Evolutionary conservation across 2,888 invertebrate genomes (phyloP), one percentile per base, ranked within the genome.

Genomic region (Leptinotarsa haldemani): DNA sequence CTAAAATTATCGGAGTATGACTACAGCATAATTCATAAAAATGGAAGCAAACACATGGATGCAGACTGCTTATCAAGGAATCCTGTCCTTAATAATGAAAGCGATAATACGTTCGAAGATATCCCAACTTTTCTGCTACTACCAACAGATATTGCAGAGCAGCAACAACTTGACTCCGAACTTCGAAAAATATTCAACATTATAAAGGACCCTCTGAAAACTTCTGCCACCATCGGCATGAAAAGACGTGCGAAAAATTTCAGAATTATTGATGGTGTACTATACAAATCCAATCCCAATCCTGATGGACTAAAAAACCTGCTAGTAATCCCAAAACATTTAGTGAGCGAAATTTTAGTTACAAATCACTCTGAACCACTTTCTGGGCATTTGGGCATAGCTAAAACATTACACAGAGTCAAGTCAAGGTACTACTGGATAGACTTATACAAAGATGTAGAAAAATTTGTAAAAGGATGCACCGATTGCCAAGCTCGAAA

Each of bases 401-500:
- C 75, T 4, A 80, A 80, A 74, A 78, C 79, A 7, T 30, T 75
- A 47, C 13, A 74, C n/a, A 81, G 78, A 73, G 78, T 80, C 25
- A 75, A 70, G 65, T 52, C 70, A 46, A 46, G 80, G 47, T 80
- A 73, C 70, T 81, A 78, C 61, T 80, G 80, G 79, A 71, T 46
- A 64, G 50, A 52, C 9, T 56, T 69, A 53, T 50, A 50, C 16
- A 50, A 50, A 16, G 50, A 50, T 16, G 50, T 78, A 47, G 67
- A 77, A 74, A 77, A 74, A 72, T 77, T 71, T 48, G 73, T 74
- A 22, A 77, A 70, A 64, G 76, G 75, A 2, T 79, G 78, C 69
- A 22, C 66, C 1, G 77, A 77, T 58, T 82, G 80, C 52, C 79
- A 81, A 76, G 78, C 79, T 1, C 58, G 80, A 48, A 79, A 77